Base-by-base conservation (phyloP, 2,797 vertebrate genomes). In the Pseudopleuronectes americanus region DNA sequence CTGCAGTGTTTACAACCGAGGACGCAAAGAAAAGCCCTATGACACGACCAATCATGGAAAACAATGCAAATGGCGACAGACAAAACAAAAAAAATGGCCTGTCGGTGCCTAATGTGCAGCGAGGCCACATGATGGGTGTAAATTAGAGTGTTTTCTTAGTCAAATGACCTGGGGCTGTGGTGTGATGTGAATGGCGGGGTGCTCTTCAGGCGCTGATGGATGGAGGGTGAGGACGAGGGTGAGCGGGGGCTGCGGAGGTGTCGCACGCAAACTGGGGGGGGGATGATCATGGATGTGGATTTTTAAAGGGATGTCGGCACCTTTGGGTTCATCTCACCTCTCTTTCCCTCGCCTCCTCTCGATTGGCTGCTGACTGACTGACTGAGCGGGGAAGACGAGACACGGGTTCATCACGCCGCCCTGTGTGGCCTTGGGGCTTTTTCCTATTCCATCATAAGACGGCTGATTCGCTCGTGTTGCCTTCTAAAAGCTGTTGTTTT, bases 131-230 rank as follows among this genome's bases (percentile, higher is more conserved):
- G 92, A 93, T 89, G 68, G 85, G 66, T 56, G 77, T 89, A 79
- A 90, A 93, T 88, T 81, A 81, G 74, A 38, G 58, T 91, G 81
- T 90, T 92, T 92, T 91, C 70, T 82, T 65, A 87, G 85, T 90
- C 69, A 88, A 86, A 86, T 82, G 80, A 90, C 76, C 57, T 61
- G 74, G 59, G 84, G 83, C 10, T 70, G 65, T 78, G 78, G 17
- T 59, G 28, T 13, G 77, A 77, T 72, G 80, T 86, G 76, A 90
- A 87, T 84, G 86, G 80, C 71, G 64, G 75, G 75, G 26, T 79
- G 83, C 55, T 90, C 76, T 68, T 36, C 33, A 68, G 84, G 74
- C 87, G 79, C 41, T 90, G 91, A 92, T 87, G 53, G 86, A 93
- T 90, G 86, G 79, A 77, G 86, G 82, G 84, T 86, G 83, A 88